A percentile compares a stretch with the other conserved stretches of the same genome.
phyloP scores from a whole-genome alignment of 2,797 vertebrate genomes.

The Crocodylus rhombifer region DNA sequence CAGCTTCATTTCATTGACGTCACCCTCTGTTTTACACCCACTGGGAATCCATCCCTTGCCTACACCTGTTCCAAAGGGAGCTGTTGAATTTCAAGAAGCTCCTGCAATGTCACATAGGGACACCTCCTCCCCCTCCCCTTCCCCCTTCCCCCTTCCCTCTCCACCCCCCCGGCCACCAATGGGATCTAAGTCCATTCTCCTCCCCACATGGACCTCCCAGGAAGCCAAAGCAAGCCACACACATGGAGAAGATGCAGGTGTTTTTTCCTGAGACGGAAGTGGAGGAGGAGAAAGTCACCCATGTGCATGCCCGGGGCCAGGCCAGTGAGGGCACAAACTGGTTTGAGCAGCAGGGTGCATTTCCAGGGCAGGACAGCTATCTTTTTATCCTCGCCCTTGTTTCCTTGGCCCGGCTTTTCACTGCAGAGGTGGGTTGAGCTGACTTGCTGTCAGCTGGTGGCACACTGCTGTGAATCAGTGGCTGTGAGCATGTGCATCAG shows the following conservation, averaged over 20 bases:
- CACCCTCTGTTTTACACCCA: neutral
- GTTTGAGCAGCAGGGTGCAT: neutral
- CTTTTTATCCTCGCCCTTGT: neutral
- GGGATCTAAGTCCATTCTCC: neutral
- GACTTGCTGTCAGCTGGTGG: too few species aligned
- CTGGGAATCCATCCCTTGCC: neutral
- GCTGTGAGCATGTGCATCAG: too few species aligned
- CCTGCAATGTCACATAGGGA: too few species aligned
- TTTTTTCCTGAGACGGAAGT: neutral
- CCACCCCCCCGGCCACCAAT: too few species aligned
- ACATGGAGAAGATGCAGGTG: neutral
- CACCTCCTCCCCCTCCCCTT: too few species aligned
- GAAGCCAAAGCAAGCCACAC: neutral
- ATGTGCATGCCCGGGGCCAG: neutral
- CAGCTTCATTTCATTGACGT: neutral
- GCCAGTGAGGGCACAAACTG: neutral
- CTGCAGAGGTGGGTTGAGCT: neutral
- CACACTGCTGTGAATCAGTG: too few species aligned
- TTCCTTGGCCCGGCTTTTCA: neutral
- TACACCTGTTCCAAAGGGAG: neutral
- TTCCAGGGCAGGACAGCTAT: neutral
- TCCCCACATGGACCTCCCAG: neutral
- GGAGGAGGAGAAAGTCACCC: neutral
- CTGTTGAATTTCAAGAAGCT: too few species aligned
- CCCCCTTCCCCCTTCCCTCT: too few species aligned